Conservation (phyloP, 2,888 invertebrate species). For the Baccha elongata region DNA sequence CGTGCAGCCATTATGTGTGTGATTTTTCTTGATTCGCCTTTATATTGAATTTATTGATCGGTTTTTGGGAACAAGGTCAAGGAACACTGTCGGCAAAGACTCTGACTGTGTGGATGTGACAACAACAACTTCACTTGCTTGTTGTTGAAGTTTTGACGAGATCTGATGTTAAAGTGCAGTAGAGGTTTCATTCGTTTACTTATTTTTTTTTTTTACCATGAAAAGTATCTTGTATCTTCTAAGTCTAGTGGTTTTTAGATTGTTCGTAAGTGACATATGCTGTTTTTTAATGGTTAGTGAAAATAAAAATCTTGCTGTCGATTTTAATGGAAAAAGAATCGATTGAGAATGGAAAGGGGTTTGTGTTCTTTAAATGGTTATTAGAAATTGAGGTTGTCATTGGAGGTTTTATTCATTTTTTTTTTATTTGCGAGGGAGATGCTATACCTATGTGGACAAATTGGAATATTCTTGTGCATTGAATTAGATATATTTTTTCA, state of each 20-base stretch:
- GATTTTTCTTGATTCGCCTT: constrained; percentile 53
- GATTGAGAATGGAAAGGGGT: constrained; percentile 39
- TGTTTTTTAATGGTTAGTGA: constrained; percentile 27
- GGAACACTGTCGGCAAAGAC: constrained; percentile 48
- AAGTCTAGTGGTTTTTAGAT: constrained; percentile 40
- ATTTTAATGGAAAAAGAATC: constrained; percentile 26
- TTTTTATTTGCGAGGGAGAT: neutral
- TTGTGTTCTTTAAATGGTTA: constrained; percentile 52
- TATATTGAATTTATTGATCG: constrained; percentile 71
- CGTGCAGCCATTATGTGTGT: constrained; percentile 21
- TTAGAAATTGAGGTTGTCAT: constrained; percentile 60
- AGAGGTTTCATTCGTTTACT: constrained; percentile 1
- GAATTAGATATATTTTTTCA: constrained; percentile 18
- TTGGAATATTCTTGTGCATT: constrained; percentile 2
- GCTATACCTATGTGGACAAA: neutral
- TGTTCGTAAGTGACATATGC: constrained; percentile 52
- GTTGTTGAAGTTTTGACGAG: constrained; percentile 31
- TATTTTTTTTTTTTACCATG: neutral
- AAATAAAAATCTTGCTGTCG: constrained; percentile 11
- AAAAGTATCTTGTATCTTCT: constrained; percentile 5
- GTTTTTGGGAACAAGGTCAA: constrained; percentile 73
- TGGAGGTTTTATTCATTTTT: neutral
- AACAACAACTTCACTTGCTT: constrained; percentile 57
- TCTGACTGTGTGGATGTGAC: neutral
- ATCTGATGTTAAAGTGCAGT: neutral